These are phyloP conservation scores for Acleris laterana DNA, from an alignment of 2,888 invertebrate genomes.

Conservation along the genomic window DNA sequence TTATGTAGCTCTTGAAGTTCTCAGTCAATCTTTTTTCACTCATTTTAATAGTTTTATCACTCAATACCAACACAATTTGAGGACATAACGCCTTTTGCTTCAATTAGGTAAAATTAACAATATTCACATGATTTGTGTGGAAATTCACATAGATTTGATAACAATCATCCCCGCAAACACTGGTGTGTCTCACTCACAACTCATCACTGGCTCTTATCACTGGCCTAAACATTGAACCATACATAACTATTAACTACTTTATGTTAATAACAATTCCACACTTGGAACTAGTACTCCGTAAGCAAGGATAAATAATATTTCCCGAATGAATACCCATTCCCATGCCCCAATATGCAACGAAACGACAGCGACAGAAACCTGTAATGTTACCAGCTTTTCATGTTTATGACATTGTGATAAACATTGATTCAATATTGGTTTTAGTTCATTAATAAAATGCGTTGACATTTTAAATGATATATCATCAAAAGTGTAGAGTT, in stretches of 20 bases:
- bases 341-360: conserved; percentile 53
- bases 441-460: no score
- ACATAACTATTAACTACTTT: conserved; percentile 40
- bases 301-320: conserved; percentile 35
- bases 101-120: conserved; percentile 46
- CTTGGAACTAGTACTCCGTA: conserved; percentile 22
- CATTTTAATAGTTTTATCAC: conserved; percentile 62
- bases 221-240: conserved; percentile 34
- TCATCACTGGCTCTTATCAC: conserved; percentile 36
- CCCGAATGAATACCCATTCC: conserved; percentile 42
- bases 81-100: conserved; percentile 19
- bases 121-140: conserved; percentile 67
- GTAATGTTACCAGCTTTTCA: conserved; percentile 39
- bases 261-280: conserved; percentile 38
- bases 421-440: no score
- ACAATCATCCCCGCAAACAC: conserved; percentile 67
- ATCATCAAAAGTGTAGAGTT: background rate
- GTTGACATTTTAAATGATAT: no score
- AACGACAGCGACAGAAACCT: conserved; percentile 45
- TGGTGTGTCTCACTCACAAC: conserved; percentile 48
- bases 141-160: conserved; percentile 61
- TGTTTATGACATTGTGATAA: no score
- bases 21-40: conserved; percentile 81
- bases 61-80: conserved; percentile 14
- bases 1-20: conserved; percentile 85